phyloP scores from a whole-genome alignment of 2,888 invertebrate genomes.

The Scaeva pyrastri region DNA sequence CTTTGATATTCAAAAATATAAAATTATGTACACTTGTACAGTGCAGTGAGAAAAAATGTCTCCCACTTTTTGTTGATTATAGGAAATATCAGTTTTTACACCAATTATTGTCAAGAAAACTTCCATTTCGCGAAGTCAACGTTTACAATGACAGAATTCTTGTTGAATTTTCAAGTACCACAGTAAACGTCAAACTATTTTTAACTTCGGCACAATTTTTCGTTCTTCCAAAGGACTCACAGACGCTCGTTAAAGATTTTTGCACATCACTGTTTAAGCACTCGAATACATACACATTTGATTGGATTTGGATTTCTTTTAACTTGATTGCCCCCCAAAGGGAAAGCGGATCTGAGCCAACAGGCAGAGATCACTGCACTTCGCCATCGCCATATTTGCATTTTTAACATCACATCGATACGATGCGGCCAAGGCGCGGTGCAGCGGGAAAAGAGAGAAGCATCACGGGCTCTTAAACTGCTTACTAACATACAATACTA shows the following conservation, averaged over 20 bases:
- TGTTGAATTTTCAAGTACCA: too few species aligned
- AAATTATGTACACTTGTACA: conserved; percentile 39
- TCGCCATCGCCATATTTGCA: conserved; percentile 58
- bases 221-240: too few species aligned
- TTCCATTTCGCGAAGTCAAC: too few species aligned
- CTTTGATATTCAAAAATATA: conserved; percentile 20
- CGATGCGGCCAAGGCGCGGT: too few species aligned
- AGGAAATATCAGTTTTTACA: not conserved
- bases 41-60: not conserved
- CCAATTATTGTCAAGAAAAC: too few species aligned
- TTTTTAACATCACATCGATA: conserved; percentile 44
- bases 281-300: conserved; percentile 43
- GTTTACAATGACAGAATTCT: too few species aligned
- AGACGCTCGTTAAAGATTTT: too few species aligned
- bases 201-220: too few species aligned
- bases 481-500: conserved; percentile 67
- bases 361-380: conserved; percentile 46
- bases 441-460: not conserved
- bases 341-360: conserved; percentile 49
- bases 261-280: conserved; percentile 8
- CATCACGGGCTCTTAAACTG: conserved; percentile 76
- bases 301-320: conserved; percentile 65
- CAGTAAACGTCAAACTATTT: too few species aligned
- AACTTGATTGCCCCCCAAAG: conserved; percentile 43
- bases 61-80: not conserved